These are phyloP conservation scores for Elgonia sp. DNA, from an alignment of 2,888 invertebrate species.

Conservation along the genomic window DNA sequence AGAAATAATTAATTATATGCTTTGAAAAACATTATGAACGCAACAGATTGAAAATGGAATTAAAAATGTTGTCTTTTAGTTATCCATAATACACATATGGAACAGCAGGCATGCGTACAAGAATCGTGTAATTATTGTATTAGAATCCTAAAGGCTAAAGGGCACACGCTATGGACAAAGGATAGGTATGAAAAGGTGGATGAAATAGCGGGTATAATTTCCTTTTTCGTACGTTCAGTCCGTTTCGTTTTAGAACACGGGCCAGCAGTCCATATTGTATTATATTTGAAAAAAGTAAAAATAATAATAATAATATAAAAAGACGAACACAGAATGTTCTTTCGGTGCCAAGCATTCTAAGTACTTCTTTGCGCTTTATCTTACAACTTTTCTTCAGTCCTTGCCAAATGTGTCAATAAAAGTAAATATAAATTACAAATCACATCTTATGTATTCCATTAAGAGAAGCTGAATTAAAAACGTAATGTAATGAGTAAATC, in stretches of 20 bases:
- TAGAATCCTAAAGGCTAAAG: slow-evolving; percentile 79
- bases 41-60: slow-evolving; percentile 25
- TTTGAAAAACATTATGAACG: slow-evolving; percentile 23
- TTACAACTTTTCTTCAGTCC: slow-evolving; percentile 46
- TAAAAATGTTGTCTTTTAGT: slow-evolving; percentile 24
- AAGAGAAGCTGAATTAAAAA: background rate
- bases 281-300: slow-evolving; percentile 24
- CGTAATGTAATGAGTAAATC: too few species aligned
- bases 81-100: slow-evolving; percentile 75
- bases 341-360: slow-evolving; percentile 53
- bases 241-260: slow-evolving; percentile 35
- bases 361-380: slow-evolving; percentile 47
- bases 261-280: slow-evolving; percentile 61
- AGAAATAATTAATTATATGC: background rate
- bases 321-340: slow-evolving; percentile 26
- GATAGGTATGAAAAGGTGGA: slow-evolving; percentile 49
- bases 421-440: slow-evolving; percentile 19
- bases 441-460: background rate
- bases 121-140: slow-evolving; percentile 79
- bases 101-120: slow-evolving; percentile 83
- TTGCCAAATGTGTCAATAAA: slow-evolving; percentile 56
- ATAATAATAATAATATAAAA: background rate
- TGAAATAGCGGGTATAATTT: slow-evolving; percentile 38
- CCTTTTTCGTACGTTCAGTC: slow-evolving; percentile 44
- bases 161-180: slow-evolving; percentile 78